Percentiles rank a stretch among this genome's conserved stretches.
Conservation (phyloP, 2,888 invertebrate genomes). For the Himalopsyche kuldschensis region DNA sequence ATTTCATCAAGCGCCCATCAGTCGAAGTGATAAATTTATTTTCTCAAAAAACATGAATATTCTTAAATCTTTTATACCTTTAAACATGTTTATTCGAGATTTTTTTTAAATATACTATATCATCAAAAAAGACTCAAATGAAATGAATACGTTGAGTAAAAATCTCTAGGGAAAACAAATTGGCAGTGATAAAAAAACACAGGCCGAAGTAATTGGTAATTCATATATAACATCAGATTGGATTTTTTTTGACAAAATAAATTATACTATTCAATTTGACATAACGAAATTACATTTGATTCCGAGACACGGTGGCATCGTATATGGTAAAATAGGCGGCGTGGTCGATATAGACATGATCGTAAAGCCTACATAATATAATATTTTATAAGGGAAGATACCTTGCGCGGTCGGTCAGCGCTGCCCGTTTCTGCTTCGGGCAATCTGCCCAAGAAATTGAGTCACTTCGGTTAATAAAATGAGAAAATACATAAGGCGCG, state of each 20-base stretch:
- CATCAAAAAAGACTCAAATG: no score
- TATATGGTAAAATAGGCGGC: neutral
- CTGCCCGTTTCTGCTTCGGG: slow-evolving; percentile 19
- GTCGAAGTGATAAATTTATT: no score
- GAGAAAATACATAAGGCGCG: slow-evolving; percentile 37
- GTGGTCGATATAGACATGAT: neutral
- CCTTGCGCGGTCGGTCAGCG: slow-evolving; percentile 25
- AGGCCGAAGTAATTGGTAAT: no score
- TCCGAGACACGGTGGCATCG: neutral
- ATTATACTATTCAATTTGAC: neutral
- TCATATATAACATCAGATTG: no score
- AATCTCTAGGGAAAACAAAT: no score
- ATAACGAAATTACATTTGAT: neutral
- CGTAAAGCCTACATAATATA: neutral
- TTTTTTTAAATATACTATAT: no score
- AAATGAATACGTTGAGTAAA: no score
- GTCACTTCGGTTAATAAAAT: slow-evolving; percentile 39
- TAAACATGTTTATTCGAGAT: no score
- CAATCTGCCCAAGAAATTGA: slow-evolving; percentile 33
- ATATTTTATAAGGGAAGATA: neutral
- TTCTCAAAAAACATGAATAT: no score
- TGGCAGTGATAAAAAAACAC: no score
- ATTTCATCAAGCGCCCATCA: no score
- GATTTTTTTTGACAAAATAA: neutral
- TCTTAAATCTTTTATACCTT: no score